These are phyloP conservation scores for Scaptomyza montana DNA, from an alignment of 1,140 invertebrate genomes.

Conservation along the genomic window DNA sequence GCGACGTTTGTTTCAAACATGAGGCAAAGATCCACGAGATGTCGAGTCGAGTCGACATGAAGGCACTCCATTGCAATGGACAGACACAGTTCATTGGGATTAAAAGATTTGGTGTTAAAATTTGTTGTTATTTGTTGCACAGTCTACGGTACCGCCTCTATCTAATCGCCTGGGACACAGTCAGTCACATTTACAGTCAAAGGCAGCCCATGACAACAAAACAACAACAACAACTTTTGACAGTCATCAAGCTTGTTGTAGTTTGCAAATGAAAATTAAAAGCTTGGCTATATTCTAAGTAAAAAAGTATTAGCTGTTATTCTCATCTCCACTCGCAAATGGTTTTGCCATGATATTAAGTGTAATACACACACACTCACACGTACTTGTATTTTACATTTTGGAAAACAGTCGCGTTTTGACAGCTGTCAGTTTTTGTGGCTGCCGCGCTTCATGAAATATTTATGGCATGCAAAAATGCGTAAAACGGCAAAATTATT, in stretches of 20 bases:
- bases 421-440: slow-evolving; percentile 76
- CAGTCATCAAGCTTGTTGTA: slow-evolving; percentile 52
- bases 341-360: slow-evolving; percentile 52
- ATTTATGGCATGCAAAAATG: slow-evolving; percentile 68
- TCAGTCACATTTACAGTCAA: slow-evolving; percentile 25
- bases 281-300: slow-evolving; percentile 10
- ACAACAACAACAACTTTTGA: slow-evolving; percentile 44
- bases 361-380: slow-evolving; percentile 33
- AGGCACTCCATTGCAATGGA: slow-evolving; percentile 37
- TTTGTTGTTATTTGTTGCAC: slow-evolving; percentile 65
- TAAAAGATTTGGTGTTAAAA: slow-evolving; percentile 77
- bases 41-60: slow-evolving; percentile 23
- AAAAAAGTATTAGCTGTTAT: not conserved
- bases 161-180: slow-evolving; percentile 40
- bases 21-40: slow-evolving; percentile 16
- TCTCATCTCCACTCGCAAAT: slow-evolving; percentile 20
- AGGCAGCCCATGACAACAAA: not conserved
- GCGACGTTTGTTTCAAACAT: slow-evolving; percentile 72
- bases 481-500: slow-evolving; percentile 55
- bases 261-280: slow-evolving; percentile 62
- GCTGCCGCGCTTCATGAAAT: slow-evolving; percentile 71
- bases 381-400: slow-evolving; percentile 48
- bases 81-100: slow-evolving; percentile 75
- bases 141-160: slow-evolving; percentile 25
- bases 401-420: slow-evolving; percentile 67